A percentile compares a stretch with the other conserved stretches of the same genome.
Conservation (phyloP, 2,797 vertebrate species). For the Fistularia tabacaria region DNA sequence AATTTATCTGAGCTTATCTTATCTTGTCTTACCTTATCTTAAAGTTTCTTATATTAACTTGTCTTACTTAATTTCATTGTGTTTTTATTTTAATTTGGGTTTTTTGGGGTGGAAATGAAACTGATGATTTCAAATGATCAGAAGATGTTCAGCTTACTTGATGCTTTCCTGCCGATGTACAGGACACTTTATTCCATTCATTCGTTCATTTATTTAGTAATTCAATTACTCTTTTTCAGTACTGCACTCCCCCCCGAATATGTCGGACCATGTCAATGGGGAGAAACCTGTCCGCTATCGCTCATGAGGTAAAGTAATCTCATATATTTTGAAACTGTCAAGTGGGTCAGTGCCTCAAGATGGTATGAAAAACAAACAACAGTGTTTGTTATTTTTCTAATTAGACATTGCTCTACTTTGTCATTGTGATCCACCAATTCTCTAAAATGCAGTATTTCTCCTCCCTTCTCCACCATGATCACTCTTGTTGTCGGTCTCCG, state of each 20-base stretch:
- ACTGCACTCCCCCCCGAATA: constrained; percentile 71
- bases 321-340: not conserved
- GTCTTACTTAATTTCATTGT: too few species aligned
- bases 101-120: too few species aligned
- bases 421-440: too few species aligned
- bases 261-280: constrained; percentile 69
- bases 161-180: constrained; percentile 23
- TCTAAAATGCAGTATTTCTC: not conserved
- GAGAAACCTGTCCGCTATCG: constrained; percentile 67
- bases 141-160: constrained; percentile 1
- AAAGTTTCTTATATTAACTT: too few species aligned
- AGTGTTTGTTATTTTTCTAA: not conserved
- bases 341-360: too few species aligned
- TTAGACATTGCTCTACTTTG: too few species aligned
- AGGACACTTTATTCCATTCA: constrained; percentile 13
- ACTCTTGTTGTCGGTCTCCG: too few species aligned
- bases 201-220: too few species aligned
- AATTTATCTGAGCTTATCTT: too few species aligned
- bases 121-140: not conserved
- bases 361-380: not conserved
- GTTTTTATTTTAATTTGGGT: too few species aligned
- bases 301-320: constrained; percentile 59
- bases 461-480: not conserved
- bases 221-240: constrained; percentile 48
- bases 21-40: too few species aligned